Base-by-base conservation (phyloP, 2,113 vertebrate species). In the Lutjanus erythropterus region DNA sequence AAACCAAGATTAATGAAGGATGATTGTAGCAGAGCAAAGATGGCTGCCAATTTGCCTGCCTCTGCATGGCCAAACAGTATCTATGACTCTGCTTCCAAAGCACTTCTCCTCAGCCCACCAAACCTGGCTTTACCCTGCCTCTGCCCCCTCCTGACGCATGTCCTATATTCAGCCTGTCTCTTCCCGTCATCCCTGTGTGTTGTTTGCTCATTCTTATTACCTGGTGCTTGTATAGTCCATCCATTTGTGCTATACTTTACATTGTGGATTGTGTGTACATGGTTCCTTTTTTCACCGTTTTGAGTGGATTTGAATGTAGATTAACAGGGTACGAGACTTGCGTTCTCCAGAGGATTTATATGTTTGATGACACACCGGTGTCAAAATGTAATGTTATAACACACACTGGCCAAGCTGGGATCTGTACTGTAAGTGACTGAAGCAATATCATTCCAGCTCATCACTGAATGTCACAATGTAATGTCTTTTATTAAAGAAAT, bases 401-500 rank as follows among this genome's bases (percentile, higher is more conserved):
- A 72, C 67, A 76, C 67, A 67, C 66, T 66, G 60, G 72, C 61
- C 41, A 21, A 55, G 88, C 78, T 71, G 70, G 72, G 59, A 15
- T 79, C 74, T 78, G 86, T 87, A 84, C 84, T 86, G 85, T 87
- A 82, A 82, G 87, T 84, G 44, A 62, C 72, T 79, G 68, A 86
- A 84, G 91, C 87, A 87, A 91, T 88, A 88, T 85, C 68, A 75
- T 86, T 85, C 71, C 61, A 88, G 79, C 72, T 77, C 78, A 70
- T 79, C 61, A 44, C 49, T 80, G 91, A 92, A 89, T 88, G 86
- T 88, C 59, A 58, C 4, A 31, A 66, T 78, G 50, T 75, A 29
- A 56, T 67, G 71, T 85, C 68, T 90, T 91, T 92, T 91, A 93
- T 81, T 92, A 93, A 93, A 93, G 83, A 82, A 81, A 65, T 69